phyloP scores from a whole-genome alignment of 2,797 vertebrate species.

The Oreonectes daqikongensis region DNA sequence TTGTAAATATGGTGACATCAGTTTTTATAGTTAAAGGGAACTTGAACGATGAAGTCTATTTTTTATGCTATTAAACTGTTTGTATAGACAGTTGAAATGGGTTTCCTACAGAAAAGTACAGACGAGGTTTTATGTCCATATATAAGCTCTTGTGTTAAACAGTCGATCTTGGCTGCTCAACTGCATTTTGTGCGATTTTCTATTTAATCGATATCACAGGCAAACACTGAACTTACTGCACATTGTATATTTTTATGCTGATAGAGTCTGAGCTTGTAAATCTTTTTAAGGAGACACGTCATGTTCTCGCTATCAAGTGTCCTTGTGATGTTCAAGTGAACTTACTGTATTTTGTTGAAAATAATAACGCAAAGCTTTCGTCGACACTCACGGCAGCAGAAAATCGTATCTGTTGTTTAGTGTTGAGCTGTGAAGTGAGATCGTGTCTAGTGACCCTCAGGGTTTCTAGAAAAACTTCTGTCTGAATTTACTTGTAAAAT shows the following conservation, averaged over 20 bases:
- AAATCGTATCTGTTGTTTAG: conserved; percentile 60
- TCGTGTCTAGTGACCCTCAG: conserved; percentile 68
- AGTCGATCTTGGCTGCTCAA: conserved; percentile 39
- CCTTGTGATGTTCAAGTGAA: conserved; percentile 75
- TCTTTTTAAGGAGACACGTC: conserved; percentile 61
- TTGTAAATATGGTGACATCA: conserved; percentile 75
- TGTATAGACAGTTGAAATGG: conserved; percentile 66
- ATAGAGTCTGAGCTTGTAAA: conserved; percentile 63
- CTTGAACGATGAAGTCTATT: conserved; percentile 77
- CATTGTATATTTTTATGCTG: conserved; percentile 67
- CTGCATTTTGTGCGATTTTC: conserved; percentile 56
- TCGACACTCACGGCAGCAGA: conserved; percentile 39
- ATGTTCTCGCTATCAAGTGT: conserved; percentile 72
- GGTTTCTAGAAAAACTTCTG: conserved; percentile 62
- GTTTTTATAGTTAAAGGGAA: conserved; percentile 78
- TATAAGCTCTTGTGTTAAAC: conserved; percentile 31
- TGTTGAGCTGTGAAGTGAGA: conserved; percentile 70
- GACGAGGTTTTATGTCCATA: conserved; percentile 32
- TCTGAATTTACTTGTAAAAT: conserved; percentile 61
- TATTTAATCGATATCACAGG: conserved; percentile 40
- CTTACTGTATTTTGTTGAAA: conserved; percentile 59
- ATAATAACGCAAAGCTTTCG: conserved; percentile 43
- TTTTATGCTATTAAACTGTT: conserved; percentile 74
- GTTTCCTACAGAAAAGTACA: conserved; percentile 51
- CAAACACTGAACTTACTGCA: conserved; percentile 57